Percentiles rank a stretch among this genome's conserved stretches.
Evolutionary conservation across 2,888 invertebrate genomes (phyloP).

Genomic region (Alitta virens): DNA sequence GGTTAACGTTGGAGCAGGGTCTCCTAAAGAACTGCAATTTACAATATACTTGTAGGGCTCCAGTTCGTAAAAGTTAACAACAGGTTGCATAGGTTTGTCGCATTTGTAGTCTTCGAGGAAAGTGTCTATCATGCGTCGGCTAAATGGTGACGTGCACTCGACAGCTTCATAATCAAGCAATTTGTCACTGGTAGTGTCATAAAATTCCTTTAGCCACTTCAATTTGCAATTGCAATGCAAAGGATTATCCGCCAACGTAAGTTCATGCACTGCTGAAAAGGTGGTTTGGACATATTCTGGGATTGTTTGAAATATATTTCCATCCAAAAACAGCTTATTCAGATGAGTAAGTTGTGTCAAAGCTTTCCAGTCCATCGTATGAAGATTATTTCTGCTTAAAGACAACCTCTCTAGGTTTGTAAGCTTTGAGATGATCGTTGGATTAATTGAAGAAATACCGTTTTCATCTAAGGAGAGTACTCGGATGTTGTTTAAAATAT

Average conservation of each 20-base stretch:
- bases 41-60: constrained; percentile 11
- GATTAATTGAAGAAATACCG: constrained; percentile 1
- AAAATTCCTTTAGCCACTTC: constrained; percentile 26
- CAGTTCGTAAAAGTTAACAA: constrained; percentile 16
- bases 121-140: constrained; percentile 2
- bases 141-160: constrained; percentile 21
- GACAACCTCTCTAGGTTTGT: constrained; percentile 14
- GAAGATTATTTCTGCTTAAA: constrained; percentile 22
- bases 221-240: constrained; percentile 30
- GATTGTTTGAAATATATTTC: constrained; percentile 25
- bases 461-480: constrained; percentile 5
- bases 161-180: constrained; percentile 21
- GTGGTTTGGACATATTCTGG: constrained; percentile 17
- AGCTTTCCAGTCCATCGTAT: constrained; percentile 20
- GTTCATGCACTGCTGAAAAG: constrained; percentile 27
- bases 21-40: constrained; percentile 24
- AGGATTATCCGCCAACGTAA: constrained; percentile 24
- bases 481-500: background rate
- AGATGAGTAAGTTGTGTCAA: constrained; percentile 21
- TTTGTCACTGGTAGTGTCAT: constrained; percentile 21
- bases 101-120: constrained; percentile 17
- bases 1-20: constrained; percentile 28
- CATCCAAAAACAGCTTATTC: constrained; percentile 24
- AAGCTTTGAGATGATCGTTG: constrained; percentile 1
- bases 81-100: constrained; percentile 13